Base-by-base conservation (phyloP, 2,888 invertebrate species). In the Pandemis corylana region DNA sequence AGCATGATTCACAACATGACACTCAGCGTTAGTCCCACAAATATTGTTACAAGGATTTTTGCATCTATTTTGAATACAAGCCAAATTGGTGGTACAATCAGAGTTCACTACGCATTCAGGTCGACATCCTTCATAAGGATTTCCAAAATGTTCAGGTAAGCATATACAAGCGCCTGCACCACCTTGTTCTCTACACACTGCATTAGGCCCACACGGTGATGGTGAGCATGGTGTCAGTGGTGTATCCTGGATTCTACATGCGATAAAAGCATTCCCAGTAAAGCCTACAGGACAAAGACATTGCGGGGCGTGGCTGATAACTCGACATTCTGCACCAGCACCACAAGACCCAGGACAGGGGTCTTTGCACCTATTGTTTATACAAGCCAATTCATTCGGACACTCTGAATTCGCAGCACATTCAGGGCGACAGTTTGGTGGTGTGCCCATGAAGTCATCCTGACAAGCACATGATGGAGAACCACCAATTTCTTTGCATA, bases 341-440 rank as follows among this genome's bases (percentile, higher is more conserved):
- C 97, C 97, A 86, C 98, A 98, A 12, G 96, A 95, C 53, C 96
- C 96, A 42, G 96, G 95, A 82, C 97, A 97, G 20, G 97, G 97
- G 87, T 96, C 96, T 85, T 93, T 95, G 85, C 97, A 97, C 90
- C 96, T 97, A 80, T 96, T 95, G 85, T 96, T 96, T 28, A 97
- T 95, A 83, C 97, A 97, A 15, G 97, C 97, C 81, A 95, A 87
- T 81, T 96, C 95, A 76, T 95, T 95, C 0, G 96, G 85, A 87
- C 97, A 97, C 89, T 97, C 97, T n/a, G 96, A 95, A 85, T 97
- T 97, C 5, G 96, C 94, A 67, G 96, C 95, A 84, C 97, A 97
- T 93, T 97, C 97, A 44, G 97, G 97, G 71, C 96, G 94, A 85
- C 97, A 97, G 82, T 96, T 96, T 7, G 97, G 97, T 53, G 97